A percentile compares a stretch with the other conserved stretches of the same genome.
phyloP scores from a whole-genome alignment of 2,113 vertebrate species.

The Todiramphus saurophagus region DNA sequence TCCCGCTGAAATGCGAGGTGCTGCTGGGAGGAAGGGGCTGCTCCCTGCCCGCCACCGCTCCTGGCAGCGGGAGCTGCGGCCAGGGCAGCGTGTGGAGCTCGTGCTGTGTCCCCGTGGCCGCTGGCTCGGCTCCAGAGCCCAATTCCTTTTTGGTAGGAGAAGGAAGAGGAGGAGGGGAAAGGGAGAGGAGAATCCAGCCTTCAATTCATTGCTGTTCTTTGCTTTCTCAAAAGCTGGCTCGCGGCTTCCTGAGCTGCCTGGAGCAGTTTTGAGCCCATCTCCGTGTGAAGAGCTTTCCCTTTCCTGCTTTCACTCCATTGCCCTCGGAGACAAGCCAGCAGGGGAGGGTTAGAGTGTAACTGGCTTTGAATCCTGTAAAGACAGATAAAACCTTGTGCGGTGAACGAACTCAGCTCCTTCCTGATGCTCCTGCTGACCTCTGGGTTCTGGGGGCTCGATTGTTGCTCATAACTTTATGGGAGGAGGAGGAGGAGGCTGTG shows the following conservation, averaged over 20 bases:
- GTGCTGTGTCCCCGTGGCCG: neutral
- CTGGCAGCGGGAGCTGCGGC: neutral
- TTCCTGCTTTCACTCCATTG: neutral
- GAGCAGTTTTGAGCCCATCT: slow-evolving; percentile 19
- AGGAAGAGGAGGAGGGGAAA: neutral
- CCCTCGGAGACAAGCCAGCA: neutral
- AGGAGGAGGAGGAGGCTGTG: neutral
- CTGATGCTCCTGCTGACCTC: neutral
- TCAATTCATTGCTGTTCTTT: neutral
- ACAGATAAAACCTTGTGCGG: neutral
- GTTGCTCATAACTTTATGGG: neutral
- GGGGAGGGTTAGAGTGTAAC: neutral
- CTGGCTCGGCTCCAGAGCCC: slow-evolving; percentile 9
- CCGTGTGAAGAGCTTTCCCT: slow-evolving; percentile 21
- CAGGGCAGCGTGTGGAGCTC: neutral
- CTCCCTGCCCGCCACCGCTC: neutral
- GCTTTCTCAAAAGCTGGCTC: slow-evolving; percentile 12
- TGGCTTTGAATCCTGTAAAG: neutral
- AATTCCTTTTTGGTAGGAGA: neutral
- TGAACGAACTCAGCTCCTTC: neutral
- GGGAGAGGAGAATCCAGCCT: neutral
- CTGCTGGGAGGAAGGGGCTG: neutral
- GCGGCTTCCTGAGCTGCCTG: slow-evolving; percentile 1
- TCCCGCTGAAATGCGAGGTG: rapidly evolving
- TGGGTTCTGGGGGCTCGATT: neutral